Evolutionary conservation across 2,113 vertebrate genomes (phyloP).

Genomic region (Canis aureus): DNA sequence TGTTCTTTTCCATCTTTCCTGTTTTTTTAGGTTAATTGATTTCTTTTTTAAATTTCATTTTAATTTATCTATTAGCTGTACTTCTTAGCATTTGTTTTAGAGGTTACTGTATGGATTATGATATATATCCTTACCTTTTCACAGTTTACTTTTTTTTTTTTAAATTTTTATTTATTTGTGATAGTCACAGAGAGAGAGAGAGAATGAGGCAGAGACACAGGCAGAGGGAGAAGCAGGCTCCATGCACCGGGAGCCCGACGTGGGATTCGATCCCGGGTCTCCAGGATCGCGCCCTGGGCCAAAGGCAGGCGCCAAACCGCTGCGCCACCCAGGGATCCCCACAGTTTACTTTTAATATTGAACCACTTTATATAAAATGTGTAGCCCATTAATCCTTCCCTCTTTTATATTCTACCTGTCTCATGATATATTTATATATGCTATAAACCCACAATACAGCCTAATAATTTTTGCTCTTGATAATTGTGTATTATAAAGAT

Average conservation of each 20-base stretch:
- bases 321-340: too few relatives aligned
- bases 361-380: not conserved
- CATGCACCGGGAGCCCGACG: too few relatives aligned
- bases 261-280: too few relatives aligned
- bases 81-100: conserved; percentile 24
- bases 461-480: not conserved
- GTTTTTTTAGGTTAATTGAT: conserved; percentile 37
- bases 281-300: too few relatives aligned
- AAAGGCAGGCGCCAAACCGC: too few relatives aligned
- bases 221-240: too few relatives aligned
- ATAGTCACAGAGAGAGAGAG: too few relatives aligned
- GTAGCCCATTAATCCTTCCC: not conserved
- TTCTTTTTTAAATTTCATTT: not conserved
- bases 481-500: not conserved
- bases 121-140: conserved; percentile 13
- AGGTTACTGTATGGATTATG: not conserved
- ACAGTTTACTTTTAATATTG: conserved; percentile 41
- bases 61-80: conserved; percentile 32
- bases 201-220: too few relatives aligned
- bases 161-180: too few relatives aligned
- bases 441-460: not conserved
- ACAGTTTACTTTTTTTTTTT: not conserved
- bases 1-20: conserved; percentile 8
- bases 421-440: not conserved
- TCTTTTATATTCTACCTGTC: not conserved